These are phyloP conservation scores for Alloscopus bannaensis DNA, from an alignment of 2,888 invertebrate genomes.

Conservation along the genomic window DNA sequence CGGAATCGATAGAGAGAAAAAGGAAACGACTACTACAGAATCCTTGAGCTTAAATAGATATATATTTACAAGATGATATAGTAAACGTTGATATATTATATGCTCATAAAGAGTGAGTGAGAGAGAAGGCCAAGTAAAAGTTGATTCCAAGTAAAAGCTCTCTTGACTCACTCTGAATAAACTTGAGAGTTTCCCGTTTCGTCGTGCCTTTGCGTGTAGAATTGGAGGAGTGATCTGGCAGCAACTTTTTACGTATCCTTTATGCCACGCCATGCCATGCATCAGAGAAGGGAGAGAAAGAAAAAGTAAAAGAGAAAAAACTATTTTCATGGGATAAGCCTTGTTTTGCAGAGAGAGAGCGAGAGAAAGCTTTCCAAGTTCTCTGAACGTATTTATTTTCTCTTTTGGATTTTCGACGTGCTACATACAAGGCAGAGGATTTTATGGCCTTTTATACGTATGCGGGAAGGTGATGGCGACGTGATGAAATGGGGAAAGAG, in stretches of 20 bases:
- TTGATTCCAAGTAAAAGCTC: conserved; percentile 40
- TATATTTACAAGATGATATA: background rate
- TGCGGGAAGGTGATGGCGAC: conserved; percentile 6
- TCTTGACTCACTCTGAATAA: conserved; percentile 11
- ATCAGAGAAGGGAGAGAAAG: conserved; percentile 7
- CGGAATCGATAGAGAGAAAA: conserved; percentile 36
- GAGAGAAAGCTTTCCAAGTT: conserved; percentile 11
- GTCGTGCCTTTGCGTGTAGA: background rate
- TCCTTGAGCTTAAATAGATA: too few relatives aligned
- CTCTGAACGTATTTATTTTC: too few relatives aligned
- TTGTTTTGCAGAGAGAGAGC: too few relatives aligned
- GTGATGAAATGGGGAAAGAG: background rate
- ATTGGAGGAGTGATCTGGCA: conserved; percentile 5
- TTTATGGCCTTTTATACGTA: too few relatives aligned
- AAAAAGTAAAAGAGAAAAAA: background rate
- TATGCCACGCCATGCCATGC: background rate
- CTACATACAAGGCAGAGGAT: too few relatives aligned
- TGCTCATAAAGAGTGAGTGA: background rate
- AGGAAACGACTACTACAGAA: too few relatives aligned
- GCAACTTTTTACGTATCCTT: conserved; percentile 1
- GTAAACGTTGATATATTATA: background rate
- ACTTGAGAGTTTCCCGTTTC: background rate
- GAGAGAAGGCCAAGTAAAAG: conserved; percentile 43
- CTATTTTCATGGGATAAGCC: conserved; percentile 7
- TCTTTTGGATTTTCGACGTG: too few relatives aligned